Conservation (phyloP, 2,113 vertebrate species). For the Corynorhinus townsendii region DNA sequence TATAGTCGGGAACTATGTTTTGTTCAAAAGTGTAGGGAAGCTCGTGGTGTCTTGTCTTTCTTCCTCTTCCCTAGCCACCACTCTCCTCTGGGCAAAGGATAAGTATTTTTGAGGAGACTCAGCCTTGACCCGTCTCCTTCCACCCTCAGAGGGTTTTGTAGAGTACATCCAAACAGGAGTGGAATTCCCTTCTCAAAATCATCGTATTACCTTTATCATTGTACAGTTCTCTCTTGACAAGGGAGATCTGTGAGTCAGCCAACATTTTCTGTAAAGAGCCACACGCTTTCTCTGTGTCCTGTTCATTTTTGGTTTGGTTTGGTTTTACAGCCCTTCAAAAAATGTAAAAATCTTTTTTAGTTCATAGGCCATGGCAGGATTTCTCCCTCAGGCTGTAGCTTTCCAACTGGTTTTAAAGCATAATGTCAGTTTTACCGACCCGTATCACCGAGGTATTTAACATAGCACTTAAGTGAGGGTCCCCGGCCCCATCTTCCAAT, state of each 20-base stretch:
- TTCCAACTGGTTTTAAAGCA: neutral
- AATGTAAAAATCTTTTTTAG: neutral
- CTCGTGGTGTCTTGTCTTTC: neutral
- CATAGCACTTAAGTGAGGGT: neutral
- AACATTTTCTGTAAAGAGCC: neutral
- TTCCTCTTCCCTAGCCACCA: neutral
- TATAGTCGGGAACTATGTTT: neutral
- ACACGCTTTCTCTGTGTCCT: neutral
- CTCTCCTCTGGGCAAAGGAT: neutral
- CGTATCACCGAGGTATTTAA: neutral
- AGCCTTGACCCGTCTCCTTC: neutral
- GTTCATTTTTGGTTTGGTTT: neutral
- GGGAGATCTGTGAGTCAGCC: neutral
- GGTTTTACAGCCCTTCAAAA: neutral
- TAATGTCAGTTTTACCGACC: neutral
- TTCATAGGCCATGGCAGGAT: neutral
- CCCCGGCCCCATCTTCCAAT: rapidly evolving
- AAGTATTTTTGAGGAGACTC: neutral
- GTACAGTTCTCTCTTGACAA: neutral
- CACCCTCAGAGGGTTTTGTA: neutral
- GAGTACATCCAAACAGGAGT: neutral
- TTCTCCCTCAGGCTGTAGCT: neutral
- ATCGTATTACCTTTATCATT: neutral
- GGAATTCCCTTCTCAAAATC: neutral
- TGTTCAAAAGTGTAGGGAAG: neutral